phyloP scores from a whole-genome alignment of 2,797 vertebrate species.

The Sphenopsis melanotis region DNA sequence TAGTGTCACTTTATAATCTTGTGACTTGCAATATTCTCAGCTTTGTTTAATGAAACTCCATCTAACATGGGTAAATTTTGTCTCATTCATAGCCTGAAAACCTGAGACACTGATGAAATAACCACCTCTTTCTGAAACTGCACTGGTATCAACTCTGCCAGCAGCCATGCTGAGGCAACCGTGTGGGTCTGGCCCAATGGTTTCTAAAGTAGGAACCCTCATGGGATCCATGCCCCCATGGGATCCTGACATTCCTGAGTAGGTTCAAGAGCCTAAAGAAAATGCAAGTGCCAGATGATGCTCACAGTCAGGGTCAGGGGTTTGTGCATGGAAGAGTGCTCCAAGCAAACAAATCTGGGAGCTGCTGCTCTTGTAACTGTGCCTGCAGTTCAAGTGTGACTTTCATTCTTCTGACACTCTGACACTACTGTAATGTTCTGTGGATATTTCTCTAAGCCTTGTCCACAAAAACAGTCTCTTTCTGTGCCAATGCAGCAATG shows the following conservation, averaged over 20 bases:
- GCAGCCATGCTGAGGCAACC: not conserved
- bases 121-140: not conserved
- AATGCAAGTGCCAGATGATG: not conserved
- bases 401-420: not conserved
- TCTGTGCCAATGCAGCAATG: not conserved
- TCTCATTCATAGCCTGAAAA: not conserved
- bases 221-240: not conserved
- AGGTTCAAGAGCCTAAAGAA: not conserved
- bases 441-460: not conserved
- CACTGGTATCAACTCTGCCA: not conserved
- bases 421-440: not conserved
- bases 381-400: not conserved
- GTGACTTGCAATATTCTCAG: not conserved
- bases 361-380: not conserved
- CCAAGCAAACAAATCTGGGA: not conserved
- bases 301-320: not conserved
- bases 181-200: not conserved
- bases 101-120: not conserved
- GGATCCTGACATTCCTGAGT: not conserved
- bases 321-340: accelerated
- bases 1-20: not conserved
- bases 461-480: not conserved
- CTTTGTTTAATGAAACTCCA: not conserved
- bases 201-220: not conserved
- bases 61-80: not conserved